Conservation (phyloP, 2,113 vertebrate species). For the Perognathus longimembris region DNA sequence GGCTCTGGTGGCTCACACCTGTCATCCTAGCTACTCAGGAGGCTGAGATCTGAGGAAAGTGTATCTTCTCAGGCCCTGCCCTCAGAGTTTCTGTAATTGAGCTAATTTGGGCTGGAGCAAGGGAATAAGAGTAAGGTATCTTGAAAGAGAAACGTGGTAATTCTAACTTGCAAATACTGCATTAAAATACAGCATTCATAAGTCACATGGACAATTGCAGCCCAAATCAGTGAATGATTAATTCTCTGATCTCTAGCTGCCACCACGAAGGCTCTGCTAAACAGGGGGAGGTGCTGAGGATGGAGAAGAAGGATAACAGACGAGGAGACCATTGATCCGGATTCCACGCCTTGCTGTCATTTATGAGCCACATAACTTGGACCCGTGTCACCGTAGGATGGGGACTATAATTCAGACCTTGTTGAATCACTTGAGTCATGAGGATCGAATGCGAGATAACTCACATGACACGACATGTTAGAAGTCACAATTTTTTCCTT, state of each 20-base stretch:
- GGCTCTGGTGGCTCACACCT: no score
- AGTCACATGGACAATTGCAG: background rate
- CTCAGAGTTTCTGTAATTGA: background rate
- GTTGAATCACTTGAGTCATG: background rate
- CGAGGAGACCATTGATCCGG: background rate
- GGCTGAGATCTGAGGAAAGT: background rate
- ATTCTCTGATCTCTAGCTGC: background rate
- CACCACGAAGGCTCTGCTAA: background rate
- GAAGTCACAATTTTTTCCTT: background rate
- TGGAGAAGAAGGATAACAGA: background rate
- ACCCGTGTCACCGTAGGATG: background rate
- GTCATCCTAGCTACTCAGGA: background rate
- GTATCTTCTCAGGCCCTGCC: background rate
- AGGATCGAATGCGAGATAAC: constrained; percentile 29
- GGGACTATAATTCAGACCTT: background rate
- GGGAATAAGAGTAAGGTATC: background rate
- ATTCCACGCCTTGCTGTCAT: background rate
- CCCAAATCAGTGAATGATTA: background rate
- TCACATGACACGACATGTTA: background rate
- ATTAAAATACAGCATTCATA: background rate
- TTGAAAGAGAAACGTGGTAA: background rate
- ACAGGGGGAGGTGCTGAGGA: background rate
- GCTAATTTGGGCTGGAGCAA: background rate
- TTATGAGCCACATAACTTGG: background rate
- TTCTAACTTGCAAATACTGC: background rate